Conservation (phyloP, 2,888 invertebrate species). For the Zele albiditarsus region DNA sequence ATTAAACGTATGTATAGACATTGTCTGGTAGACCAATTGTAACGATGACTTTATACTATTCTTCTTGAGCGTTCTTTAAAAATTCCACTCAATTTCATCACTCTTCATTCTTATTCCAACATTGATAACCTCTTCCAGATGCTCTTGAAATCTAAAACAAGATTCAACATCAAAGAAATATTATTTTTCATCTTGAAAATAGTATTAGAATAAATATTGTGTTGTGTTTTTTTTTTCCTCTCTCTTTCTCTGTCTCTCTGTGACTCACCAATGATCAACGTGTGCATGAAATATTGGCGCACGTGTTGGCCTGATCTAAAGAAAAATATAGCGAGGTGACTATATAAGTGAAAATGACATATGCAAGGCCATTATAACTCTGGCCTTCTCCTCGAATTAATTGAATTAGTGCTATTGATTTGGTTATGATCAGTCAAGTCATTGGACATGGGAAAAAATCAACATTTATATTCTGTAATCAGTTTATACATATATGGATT, state of each 20-base stretch:
- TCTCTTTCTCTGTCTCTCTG: not conserved
- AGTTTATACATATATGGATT: not conserved
- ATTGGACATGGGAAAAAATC: not conserved
- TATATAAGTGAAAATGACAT: not conserved
- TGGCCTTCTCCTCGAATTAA: not conserved
- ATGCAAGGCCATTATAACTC: not conserved
- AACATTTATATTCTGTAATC: not conserved
- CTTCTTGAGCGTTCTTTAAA: slow-evolving; percentile 29
- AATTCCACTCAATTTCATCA: slow-evolving; percentile 14
- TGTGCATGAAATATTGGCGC: not conserved
- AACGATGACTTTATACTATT: slow-evolving; percentile 42
- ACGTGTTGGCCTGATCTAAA: not conserved
- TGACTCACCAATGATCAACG: not conserved
- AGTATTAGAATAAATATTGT: not conserved
- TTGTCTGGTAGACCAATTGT: slow-evolving; percentile 59
- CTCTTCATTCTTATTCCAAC: not conserved
- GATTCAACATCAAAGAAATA: slow-evolving; percentile 17
- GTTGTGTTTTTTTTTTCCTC: not conserved
- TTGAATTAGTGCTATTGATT: slow-evolving; percentile 18
- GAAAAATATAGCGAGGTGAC: not conserved
- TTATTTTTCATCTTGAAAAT: slow-evolving; percentile 16
- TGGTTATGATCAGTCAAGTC: not conserved
- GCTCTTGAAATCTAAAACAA: slow-evolving; percentile 14
- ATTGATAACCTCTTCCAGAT: slow-evolving; percentile 22
- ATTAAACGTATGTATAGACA: slow-evolving; percentile 16